Evolutionary conservation across 2,113 vertebrate species (phyloP), one percentile per base, ranked within the genome.

Genomic region (Sturnus vulgaris): DNA sequence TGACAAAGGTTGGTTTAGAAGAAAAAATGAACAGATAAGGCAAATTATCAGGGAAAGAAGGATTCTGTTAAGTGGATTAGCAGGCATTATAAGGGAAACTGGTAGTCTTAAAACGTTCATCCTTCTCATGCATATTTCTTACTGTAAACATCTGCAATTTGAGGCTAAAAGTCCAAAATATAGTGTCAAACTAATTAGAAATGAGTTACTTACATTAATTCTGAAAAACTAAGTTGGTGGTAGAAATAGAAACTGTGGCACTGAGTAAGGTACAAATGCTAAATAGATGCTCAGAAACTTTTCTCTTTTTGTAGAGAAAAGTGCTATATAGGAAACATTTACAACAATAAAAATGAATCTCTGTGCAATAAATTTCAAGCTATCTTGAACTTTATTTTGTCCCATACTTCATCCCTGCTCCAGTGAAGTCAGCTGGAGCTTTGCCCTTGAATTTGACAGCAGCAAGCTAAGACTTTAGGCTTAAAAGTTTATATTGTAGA

Each of bases 11-110:
- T 91, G 19, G 12, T 81, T 76, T 87, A 39, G 52, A 77, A 87
- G 64, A 84, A 55, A 19, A 82, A 86, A 82, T 40, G 4, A 63
- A 90, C 4, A 25, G 50, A 72, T 79, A 93, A 90, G 28, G 46
- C 6, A 94, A 95, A 91, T 82, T 88, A 71, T 80, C 82, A 90
- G 28, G 86, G 47, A 94, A 93, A 89, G 73, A 53, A 88, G 25
- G 50, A 90, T 73, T 91, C 72, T 33, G 27, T 69, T 90, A 92
- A 95, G 75, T 56, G 90, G 76, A 90, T 93, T 92, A 96, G 19
- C 9, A 76, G 39, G 28, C 22, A 89, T 87, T 89, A 77, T 40
- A 90, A 64, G 15, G 11, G 16, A 88, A 90, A 86, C 2, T 39
- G 30, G 40, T 90, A 78, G 25, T 65, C 53, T 78, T 92, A 61